phyloP scores from a whole-genome alignment of 2,113 vertebrate species.

The Tetraodon nigroviridis region DNA sequence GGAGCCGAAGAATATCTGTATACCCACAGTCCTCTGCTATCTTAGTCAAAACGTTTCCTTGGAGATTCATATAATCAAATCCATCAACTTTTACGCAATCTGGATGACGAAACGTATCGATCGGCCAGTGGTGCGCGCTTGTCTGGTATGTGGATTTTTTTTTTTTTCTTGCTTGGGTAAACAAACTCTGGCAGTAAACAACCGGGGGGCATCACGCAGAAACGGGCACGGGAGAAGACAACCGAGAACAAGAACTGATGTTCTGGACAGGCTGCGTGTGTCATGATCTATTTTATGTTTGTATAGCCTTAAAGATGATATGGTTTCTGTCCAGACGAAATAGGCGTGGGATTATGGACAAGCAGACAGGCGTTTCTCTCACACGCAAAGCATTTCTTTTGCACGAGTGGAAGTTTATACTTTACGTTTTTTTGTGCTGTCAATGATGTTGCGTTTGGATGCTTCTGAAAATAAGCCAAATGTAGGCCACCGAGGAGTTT shows the following conservation, averaged over 20 bases:
- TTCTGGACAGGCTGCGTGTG: constrained; percentile 69
- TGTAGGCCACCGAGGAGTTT: constrained; percentile 70
- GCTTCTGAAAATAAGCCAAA: constrained; percentile 76
- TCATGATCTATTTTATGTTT: constrained; percentile 87
- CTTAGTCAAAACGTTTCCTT: constrained; percentile 83
- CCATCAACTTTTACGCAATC: constrained; percentile 80
- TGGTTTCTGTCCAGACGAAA: constrained; percentile 80
- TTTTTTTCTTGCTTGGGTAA: constrained; percentile 80
- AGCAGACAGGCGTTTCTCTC: constrained; percentile 92
- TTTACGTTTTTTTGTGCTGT: constrained; percentile 84
- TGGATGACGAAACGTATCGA: constrained; percentile 81
- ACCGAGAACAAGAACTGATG: constrained; percentile 61
- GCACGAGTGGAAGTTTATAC: constrained; percentile 86
- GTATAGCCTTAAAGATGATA: constrained; percentile 87
- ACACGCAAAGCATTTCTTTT: constrained; percentile 82
- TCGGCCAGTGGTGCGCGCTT: constrained; percentile 80
- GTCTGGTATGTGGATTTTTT: constrained; percentile 82
- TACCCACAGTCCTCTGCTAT: constrained; percentile 72
- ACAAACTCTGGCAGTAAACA: constrained; percentile 74
- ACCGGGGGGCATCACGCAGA: constrained; percentile 48
- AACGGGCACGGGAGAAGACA: constrained; percentile 65
- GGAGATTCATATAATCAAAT: constrained; percentile 82
- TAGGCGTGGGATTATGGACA: constrained; percentile 78
- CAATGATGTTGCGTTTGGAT: constrained; percentile 82
- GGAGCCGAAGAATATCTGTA: constrained; percentile 78